phyloP scores from a whole-genome alignment of 2,888 invertebrate species.

The Cecidostiba fungosa region DNA sequence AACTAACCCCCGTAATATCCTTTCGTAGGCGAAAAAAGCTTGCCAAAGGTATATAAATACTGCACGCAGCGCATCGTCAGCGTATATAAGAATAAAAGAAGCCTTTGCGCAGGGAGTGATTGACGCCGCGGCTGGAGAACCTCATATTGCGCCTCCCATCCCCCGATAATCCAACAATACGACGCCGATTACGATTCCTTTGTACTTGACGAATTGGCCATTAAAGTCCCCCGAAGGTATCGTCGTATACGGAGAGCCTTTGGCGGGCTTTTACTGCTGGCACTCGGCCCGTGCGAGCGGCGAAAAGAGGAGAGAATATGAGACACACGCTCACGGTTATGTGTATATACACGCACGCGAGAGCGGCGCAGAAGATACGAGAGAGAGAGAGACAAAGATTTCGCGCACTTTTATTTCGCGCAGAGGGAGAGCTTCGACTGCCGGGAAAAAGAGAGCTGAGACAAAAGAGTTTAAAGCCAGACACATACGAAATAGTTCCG shows the following conservation, averaged over 20 bases:
- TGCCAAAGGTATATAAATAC: not conserved
- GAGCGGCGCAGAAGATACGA: not conserved
- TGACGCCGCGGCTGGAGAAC: constrained; percentile 39
- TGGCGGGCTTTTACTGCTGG: constrained; percentile 60
- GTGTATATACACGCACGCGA: not conserved
- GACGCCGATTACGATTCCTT: constrained; percentile 62
- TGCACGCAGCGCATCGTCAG: constrained; percentile 17
- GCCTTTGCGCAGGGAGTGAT: constrained; percentile 37
- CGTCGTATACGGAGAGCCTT: constrained; percentile 45
- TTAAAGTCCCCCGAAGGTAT: constrained; percentile 60
- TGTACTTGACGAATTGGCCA: constrained; percentile 64
- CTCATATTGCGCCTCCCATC: not conserved
- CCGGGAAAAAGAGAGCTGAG: not conserved
- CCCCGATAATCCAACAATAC: constrained; percentile 53
- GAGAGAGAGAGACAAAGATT: constrained; percentile 22
- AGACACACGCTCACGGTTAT: not conserved
- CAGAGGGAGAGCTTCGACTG: not conserved
- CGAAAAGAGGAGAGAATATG: constrained; percentile 8
- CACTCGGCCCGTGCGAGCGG: constrained; percentile 44
- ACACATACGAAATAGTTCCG: not conserved
- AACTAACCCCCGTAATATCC: not conserved
- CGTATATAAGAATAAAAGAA: constrained; percentile 40
- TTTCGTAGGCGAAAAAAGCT: not conserved
- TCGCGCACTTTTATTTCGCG: constrained; percentile 46
- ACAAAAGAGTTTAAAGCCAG: not conserved